Percentiles rank a stretch among this genome's conserved stretches.
Conservation (phyloP, 2,113 vertebrate genomes). For the Prolemur simus region DNA sequence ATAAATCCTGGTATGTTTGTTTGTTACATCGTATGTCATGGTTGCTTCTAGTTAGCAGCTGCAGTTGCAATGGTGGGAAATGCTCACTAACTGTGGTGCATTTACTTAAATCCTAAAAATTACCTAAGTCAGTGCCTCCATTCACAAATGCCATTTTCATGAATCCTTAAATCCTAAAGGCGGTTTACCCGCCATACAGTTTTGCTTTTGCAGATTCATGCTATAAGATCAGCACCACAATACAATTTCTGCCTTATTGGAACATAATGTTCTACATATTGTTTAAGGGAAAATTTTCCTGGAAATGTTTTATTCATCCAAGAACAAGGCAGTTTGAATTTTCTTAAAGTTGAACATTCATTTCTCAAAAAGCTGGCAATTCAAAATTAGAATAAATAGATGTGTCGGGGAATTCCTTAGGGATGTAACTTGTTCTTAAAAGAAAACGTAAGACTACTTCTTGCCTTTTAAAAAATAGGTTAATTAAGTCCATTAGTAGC, state of each 20-base stretch:
- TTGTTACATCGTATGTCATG: neutral
- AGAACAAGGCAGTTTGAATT: conserved; percentile 68
- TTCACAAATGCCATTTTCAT: neutral
- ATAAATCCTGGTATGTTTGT: neutral
- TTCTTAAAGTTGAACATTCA: conserved; percentile 69
- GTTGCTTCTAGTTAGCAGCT: neutral
- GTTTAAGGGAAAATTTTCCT: conserved; percentile 61
- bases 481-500: neutral
- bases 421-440: conserved; percentile 76
- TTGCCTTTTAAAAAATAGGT: conserved; percentile 70
- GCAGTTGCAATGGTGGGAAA: neutral
- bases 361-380: conserved; percentile 72
- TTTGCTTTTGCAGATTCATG: neutral
- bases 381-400: conserved; percentile 78
- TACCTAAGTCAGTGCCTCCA: neutral
- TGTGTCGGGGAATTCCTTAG: conserved; percentile 75
- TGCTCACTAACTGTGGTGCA: neutral
- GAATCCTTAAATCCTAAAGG: neutral
- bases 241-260: neutral
- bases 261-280: conserved; percentile 40
- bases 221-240: neutral
- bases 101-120: neutral
- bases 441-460: conserved; percentile 64
- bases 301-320: conserved; percentile 79
- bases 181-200: neutral